Conservation (phyloP, 2,797 vertebrate species). For the Pseudotriccus pelzelni region DNA sequence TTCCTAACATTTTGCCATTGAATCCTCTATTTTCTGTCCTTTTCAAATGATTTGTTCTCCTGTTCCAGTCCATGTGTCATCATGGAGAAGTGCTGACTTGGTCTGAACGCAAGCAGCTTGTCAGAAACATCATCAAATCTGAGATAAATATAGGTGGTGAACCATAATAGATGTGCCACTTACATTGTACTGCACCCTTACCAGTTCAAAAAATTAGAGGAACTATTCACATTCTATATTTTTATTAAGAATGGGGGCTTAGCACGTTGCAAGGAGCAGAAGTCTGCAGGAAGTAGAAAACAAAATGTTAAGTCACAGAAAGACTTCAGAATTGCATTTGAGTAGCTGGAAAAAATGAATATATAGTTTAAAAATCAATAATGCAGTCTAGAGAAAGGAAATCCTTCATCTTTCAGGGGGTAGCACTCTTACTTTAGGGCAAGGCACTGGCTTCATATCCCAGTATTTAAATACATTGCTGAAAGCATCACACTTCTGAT, state of each 20-base stretch:
- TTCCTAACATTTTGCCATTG: not conserved
- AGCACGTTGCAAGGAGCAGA: not conserved
- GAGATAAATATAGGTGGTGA: constrained; percentile 24
- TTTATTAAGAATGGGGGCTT: not conserved
- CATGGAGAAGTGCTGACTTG: constrained; percentile 25
- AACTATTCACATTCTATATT: not conserved
- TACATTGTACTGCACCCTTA: not conserved
- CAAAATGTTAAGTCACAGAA: not conserved
- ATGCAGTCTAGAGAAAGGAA: not conserved
- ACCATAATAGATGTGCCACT: not conserved
- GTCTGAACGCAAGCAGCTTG: constrained; percentile 8
- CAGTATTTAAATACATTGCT: not conserved
- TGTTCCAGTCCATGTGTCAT: not conserved
- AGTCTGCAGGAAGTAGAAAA: not conserved
- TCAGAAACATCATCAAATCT: not conserved
- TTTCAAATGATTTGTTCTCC: not conserved
- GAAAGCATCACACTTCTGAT: not conserved
- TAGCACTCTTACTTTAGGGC: not conserved
- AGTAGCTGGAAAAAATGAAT: not conserved
- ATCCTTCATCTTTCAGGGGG: not conserved
- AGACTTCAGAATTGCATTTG: not conserved
- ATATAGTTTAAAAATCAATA: not conserved
- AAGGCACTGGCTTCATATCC: not conserved
- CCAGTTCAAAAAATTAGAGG: not conserved
- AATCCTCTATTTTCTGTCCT: not conserved